A percentile compares a stretch with the other conserved stretches of the same genome.
These are phyloP conservation scores for Ophion slaviceki DNA, from an alignment of 2,888 invertebrate genomes.

Conservation along the genomic window DNA sequence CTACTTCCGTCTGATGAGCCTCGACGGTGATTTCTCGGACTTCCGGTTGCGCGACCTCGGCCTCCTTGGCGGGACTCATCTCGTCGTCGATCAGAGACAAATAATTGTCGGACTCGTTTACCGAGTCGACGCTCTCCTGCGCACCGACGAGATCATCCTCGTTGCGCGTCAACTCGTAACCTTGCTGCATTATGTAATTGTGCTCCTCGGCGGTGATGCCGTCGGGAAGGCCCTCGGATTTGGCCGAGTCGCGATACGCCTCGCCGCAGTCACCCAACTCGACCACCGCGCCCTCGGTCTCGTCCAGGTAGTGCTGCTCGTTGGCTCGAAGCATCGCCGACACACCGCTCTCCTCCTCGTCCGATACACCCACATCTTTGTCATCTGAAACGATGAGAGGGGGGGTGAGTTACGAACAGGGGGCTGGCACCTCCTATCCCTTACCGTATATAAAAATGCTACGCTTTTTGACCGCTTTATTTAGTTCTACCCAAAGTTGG, in stretches of 20 bases:
- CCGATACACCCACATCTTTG: slow-evolving; percentile 20
- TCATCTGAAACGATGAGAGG: slow-evolving; percentile 7
- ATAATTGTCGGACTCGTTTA: slow-evolving; percentile 65
- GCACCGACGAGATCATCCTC: slow-evolving; percentile 57
- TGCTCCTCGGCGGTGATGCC: slow-evolving; percentile 74
- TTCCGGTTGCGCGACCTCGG: not conserved
- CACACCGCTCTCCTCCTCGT: slow-evolving; percentile 30
- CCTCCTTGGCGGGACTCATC: slow-evolving; percentile 39
- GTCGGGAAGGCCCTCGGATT: slow-evolving; percentile 59
- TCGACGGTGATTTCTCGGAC: not conserved
- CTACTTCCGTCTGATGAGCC: not conserved
- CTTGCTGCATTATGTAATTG: slow-evolving; percentile 76
- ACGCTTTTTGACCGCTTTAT: no score
- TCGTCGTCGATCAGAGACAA: slow-evolving; percentile 64
- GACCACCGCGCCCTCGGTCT: slow-evolving; percentile 34
- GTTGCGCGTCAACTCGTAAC: slow-evolving; percentile 66
- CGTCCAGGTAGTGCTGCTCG: slow-evolving; percentile 48
- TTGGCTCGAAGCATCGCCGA: slow-evolving; percentile 42
- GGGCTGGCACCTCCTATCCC: no score
- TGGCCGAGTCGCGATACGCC: slow-evolving; percentile 53
- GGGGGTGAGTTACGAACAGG: no score
- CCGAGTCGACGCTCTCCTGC: slow-evolving; percentile 62
- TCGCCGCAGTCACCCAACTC: slow-evolving; percentile 52
- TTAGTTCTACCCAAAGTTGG: no score
- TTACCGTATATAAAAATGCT: no score